Evolutionary conservation across 2,113 vertebrate species (phyloP), one percentile per base, ranked within the genome.

Genomic region (Emydura subglobosa): DNA sequence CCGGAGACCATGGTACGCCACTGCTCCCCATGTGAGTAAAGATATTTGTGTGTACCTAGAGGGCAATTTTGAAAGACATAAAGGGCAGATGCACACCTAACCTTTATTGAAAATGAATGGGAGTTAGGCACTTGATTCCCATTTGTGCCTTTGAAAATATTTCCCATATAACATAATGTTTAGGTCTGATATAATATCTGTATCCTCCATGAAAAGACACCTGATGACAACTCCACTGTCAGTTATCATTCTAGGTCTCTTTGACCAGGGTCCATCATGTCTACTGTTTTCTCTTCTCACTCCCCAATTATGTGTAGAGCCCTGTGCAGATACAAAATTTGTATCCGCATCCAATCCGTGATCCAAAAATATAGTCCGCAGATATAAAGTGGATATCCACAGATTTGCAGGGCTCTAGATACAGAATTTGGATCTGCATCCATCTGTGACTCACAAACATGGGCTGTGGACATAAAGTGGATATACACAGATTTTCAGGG

Each of bases 241-340:
- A 94, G 42, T 76, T 85, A 90, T 68, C 81, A 76, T 85, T 87
- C 76, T 59, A 54, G 42, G 94, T 34, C 39, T 85, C 88, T 96
- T 93, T 95, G 86, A 90, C 88, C 90, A 94, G 82, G n/a, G n/a
- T 53, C n/a, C n/a, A 91, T 14, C 86, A 83, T 39, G n/a, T 55
- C 80, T 89, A 85, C 82, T 87, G 87, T 93, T 57, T 92, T 49
- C 57, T 92, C 79, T 50, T 51, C 31, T 31, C 31, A 7, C 12
- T 29, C 29, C 8, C 47, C 47, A 47, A 47, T 47, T 47, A 47
- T 47, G 47, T 47, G 47, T 47, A 47, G 47, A 47, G 47, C 47
- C 47, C 47, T 47, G 47, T 47, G 47, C 47, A 47, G 47, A 47
- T 8, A 47, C 47, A 47, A 5, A 47, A 47, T 47, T 47, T 47